phyloP scores from a whole-genome alignment of 2,888 invertebrate species.

The Eudemis profundana region DNA sequence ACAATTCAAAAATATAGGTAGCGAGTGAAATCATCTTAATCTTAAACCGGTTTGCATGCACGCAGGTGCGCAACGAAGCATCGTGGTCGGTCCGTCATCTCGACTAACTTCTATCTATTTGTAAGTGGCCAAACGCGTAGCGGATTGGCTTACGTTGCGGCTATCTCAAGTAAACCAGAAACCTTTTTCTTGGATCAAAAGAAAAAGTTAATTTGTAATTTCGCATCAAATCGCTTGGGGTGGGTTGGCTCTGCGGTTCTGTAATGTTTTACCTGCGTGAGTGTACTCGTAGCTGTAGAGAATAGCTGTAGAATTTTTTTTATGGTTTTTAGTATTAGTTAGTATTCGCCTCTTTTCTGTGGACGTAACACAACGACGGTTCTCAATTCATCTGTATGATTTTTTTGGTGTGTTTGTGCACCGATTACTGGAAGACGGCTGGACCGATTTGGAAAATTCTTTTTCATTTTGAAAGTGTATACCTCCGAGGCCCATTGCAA shows the following conservation, averaged over 20 bases:
- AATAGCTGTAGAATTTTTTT: too few species aligned
- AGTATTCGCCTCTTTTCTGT: too few species aligned
- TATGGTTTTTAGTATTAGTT: too few species aligned
- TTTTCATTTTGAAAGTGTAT: too few species aligned
- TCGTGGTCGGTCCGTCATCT: conserved; percentile 51
- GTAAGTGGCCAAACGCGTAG: conserved; percentile 37
- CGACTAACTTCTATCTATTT: conserved; percentile 36
- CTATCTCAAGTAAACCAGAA: conserved; percentile 21
- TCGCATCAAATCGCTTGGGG: conserved; percentile 2
- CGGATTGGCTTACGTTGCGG: conserved; percentile 25
- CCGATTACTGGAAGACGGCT: too few species aligned
- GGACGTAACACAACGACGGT: too few species aligned
- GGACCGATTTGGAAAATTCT: too few species aligned
- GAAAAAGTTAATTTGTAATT: conserved; percentile 24
- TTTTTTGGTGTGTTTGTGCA: too few species aligned
- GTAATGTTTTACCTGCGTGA: not conserved
- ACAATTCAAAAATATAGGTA: conserved; percentile 15
- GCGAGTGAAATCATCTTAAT: conserved; percentile 78
- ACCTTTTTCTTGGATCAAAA: conserved; percentile 30
- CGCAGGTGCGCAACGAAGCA: conserved; percentile 65
- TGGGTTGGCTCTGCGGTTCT: not conserved
- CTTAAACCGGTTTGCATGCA: conserved; percentile 75
- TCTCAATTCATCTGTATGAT: too few species aligned
- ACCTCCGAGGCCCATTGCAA: too few species aligned
- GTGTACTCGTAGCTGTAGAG: too few species aligned